Evolutionary conservation across 2,888 invertebrate genomes (phyloP).

Genomic region (Fissipunctia ypsillon): DNA sequence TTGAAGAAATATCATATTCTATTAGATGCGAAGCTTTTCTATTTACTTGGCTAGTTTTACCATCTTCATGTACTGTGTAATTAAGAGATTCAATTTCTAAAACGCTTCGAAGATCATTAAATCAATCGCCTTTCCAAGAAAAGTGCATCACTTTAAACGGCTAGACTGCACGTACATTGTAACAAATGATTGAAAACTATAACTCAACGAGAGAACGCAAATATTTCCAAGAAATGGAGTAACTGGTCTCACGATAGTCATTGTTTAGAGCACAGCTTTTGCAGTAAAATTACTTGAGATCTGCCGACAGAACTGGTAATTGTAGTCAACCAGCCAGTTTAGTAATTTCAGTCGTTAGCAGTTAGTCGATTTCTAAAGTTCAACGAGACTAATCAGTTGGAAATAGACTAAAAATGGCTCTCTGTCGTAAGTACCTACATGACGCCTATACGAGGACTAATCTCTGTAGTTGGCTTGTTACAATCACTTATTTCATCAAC

Average conservation of each 20-base stretch:
- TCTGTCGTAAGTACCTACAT: constrained; percentile 4
- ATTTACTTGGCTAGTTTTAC: background rate
- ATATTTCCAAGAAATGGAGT: constrained; percentile 55
- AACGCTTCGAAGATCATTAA: constrained; percentile 21
- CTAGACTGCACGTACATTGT: constrained; percentile 26
- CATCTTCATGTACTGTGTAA: constrained; percentile 11
- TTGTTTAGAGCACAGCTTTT: constrained; percentile 53
- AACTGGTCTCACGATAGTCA: constrained; percentile 46
- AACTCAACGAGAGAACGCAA: constrained; percentile 35
- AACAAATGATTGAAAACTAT: constrained; percentile 54
- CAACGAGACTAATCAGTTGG: constrained; percentile 44
- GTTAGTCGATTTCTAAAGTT: constrained; percentile 50
- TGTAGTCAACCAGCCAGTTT: constrained; percentile 34
- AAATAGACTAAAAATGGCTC: constrained; percentile 44
- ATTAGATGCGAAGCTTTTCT: background rate
- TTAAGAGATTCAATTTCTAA: constrained; percentile 26
- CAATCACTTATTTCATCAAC: constrained; percentile 45
- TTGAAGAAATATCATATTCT: background rate
- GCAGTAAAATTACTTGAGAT: constrained; percentile 48
- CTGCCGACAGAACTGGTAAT: constrained; percentile 51
- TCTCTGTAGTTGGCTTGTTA: constrained; percentile 37
- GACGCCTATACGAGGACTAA: constrained; percentile 34
- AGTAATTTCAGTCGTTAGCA: constrained; percentile 62
- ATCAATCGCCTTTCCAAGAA: constrained; percentile 22
- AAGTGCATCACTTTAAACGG: constrained; percentile 16